Base-by-base conservation (phyloP, 2,888 invertebrate genomes). In the Aspidiotus destructor region DNA sequence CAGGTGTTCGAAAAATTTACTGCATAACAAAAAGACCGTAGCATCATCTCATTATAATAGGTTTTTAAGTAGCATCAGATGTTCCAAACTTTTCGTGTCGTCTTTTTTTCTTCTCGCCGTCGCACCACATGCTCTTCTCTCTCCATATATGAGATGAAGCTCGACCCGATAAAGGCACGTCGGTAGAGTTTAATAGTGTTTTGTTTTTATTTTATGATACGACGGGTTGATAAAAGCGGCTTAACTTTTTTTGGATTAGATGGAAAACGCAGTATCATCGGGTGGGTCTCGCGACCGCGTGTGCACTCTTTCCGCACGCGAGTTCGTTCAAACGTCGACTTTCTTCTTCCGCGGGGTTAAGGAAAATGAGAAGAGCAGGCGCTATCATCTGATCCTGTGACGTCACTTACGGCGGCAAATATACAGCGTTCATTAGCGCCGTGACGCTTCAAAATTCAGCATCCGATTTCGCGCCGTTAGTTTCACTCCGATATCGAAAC, bases 211-310 rank as follows among this genome's bases (percentile, higher is more conserved):
- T 58, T 58, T 58, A 58, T 28, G 58, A 58, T 58, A 28, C 28
- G 28, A 28, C 28, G 28, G 58, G 58, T 58, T 58, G 58, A 58
- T 58, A 58, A 58, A 58, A 58, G 58, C 58, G 58, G 58, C 58
- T 58, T 28, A 58, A 58, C 58, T 58, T 58, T 58, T 58, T 58
- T 58, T 58, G 58, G 58, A 58, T 58, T 58, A 58, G 58, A 58
- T 58, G 58, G 28, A 58, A 58, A 58, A 40, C 28, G 28, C 17
- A 58, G 58, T 58, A 58, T 58, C 58, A 58, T 58, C 40, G 58
- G 58, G 58, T 40, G 58, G 58, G 58, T 58, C 13, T 58, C 28
- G 15, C n/a, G 55, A 40, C 13, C 58, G 58, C 28, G 40, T 52
- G 55, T 17, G 55, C 55, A 16, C 55, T 54, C 55, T 52, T 52